phyloP scores from a whole-genome alignment of 2,888 invertebrate species.

The Saturnia pavonia region DNA sequence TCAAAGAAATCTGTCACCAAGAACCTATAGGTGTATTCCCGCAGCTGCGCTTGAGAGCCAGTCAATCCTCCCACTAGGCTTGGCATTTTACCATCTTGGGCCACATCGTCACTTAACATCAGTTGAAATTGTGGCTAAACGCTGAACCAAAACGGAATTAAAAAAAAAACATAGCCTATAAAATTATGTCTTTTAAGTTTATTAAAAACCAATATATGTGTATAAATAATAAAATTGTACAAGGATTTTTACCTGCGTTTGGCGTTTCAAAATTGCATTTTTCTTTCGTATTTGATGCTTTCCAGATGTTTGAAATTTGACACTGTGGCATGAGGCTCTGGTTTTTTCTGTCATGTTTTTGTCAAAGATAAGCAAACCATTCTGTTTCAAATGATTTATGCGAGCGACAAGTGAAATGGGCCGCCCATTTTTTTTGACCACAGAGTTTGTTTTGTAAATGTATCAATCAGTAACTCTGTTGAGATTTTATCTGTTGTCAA shows the following conservation, averaged over 20 bases:
- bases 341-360: slow-evolving; percentile 32
- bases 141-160: too few relatives aligned
- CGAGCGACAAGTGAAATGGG: slow-evolving; percentile 28
- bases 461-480: slow-evolving; percentile 11
- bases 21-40: too few relatives aligned
- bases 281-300: slow-evolving; percentile 13
- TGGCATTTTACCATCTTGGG: too few relatives aligned
- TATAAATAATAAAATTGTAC: background rate
- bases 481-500: slow-evolving; percentile 8
- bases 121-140: too few relatives aligned
- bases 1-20: too few relatives aligned
- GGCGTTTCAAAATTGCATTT: slow-evolving; percentile 13
- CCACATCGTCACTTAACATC: too few relatives aligned
- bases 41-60: too few relatives aligned
- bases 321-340: slow-evolving; percentile 32
- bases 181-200: too few relatives aligned
- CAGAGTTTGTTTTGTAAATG: slow-evolving; percentile 17
- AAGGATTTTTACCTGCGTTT: slow-evolving; percentile 9
- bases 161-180: too few relatives aligned
- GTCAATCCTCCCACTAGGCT: too few relatives aligned
- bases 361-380: slow-evolving; percentile 31
- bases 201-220: too few relatives aligned
- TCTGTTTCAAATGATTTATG: slow-evolving; percentile 36
- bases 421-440: slow-evolving; percentile 18
- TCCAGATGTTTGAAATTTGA: slow-evolving; percentile 35